Evolutionary conservation across 2,113 vertebrate species (phyloP).

Genomic region (Corythornis cristatus): DNA sequence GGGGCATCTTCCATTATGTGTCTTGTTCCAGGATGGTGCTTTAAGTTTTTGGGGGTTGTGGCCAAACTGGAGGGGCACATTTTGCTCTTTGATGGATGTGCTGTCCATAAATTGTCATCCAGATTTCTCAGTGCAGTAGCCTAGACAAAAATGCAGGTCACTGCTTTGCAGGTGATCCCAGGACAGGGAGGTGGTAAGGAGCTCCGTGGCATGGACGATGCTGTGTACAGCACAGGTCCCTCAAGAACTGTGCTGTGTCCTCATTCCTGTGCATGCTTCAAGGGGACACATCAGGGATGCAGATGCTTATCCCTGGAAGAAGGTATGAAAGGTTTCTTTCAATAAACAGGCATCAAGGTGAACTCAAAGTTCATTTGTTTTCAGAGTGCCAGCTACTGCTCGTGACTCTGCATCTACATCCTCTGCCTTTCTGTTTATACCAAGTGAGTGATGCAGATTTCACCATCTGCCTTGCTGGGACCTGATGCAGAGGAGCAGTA

Average conservation of each 20-base stretch:
- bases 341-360: background rate
- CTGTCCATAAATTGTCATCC: background rate
- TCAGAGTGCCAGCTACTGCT: background rate
- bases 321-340: background rate
- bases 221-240: rapidly evolving
- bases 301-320: background rate
- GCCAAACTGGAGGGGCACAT: background rate
- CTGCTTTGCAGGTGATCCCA: rapidly evolving
- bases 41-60: background rate
- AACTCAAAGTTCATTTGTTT: background rate
- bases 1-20: background rate
- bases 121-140: background rate
- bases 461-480: slow-evolving; percentile 25
- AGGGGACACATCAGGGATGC: background rate
- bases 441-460: background rate
- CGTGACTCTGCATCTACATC: background rate
- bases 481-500: slow-evolving; percentile 19
- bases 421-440: background rate
- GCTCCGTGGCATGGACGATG: background rate
- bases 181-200: background rate
- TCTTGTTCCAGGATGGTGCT: background rate
- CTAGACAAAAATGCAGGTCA: background rate
- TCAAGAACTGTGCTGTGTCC: background rate
- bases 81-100: rapidly evolving
- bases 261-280: rapidly evolving